Base-by-base conservation (phyloP, 1,140 invertebrate species). In the Scaptomyza pallida region DNA sequence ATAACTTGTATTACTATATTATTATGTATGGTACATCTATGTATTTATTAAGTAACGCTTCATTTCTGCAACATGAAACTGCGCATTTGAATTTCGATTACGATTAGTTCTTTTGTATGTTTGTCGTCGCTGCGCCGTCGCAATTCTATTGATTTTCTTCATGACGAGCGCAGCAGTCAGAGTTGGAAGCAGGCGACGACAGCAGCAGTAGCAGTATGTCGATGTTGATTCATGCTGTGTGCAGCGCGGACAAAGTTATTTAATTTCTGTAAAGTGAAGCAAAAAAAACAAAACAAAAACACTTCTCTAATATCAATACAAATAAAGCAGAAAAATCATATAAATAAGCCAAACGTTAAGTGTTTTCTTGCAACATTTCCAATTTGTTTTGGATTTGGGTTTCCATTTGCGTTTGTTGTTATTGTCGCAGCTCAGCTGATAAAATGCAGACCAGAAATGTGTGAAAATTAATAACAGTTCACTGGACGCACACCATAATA, bases 131-230 rank as follows among this genome's bases (percentile, higher is more conserved):
- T 85, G 81, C 81, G 81, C 81, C 60, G 74, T 72, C 82, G 81
- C 82, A 67, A 67, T 41, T 71, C 55, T 85, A 85, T 85, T 85
- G 81, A 85, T 85, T 85, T 76, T n/a, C n/a, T 74, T 43, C 41
- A 5, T 1, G 61, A 10, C 63, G n/a, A 50, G 48, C 47, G 52
- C 61, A 52, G 62, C n/a, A n/a, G n/a, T n/a, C n/a, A n/a, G n/a
- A n/a, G n/a, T n/a, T 71, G 47, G 50, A 30, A 30, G 26, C 40
- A 44, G 65, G 44, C 41, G 50, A 54, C 55, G 54, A 45, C 41
- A 74, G 59, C 21, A 68, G 72, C 41, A 64, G 51, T 23, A 60
- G 62, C 74, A 77, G 78, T 79, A 45, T 81, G 73, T 86, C 69
- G 77, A 77, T 75, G 82, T 70, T 81, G 81, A 88, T 88, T 88